Evolutionary conservation across 2,113 vertebrate genomes (phyloP), one percentile per base, ranked within the genome.

Genomic region (Heptranchias perlo): DNA sequence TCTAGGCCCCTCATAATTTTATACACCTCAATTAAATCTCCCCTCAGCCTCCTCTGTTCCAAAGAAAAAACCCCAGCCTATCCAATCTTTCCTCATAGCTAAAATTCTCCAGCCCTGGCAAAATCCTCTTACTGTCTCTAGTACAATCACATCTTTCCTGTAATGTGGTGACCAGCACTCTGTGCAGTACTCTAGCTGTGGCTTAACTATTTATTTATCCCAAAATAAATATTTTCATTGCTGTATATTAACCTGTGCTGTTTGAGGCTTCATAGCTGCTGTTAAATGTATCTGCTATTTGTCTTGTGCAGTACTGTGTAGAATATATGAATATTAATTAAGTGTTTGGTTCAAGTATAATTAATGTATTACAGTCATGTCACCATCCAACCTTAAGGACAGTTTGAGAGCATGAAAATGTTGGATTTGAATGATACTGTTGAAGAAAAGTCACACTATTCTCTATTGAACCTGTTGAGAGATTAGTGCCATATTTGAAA

Each of bases 221-320:
- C 35, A 93, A 93, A 93, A 93, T 92, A 62, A 92, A 62, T 93
- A 93, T 39, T 93, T 93, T 93, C 28, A 61, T 39, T 39, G 18
- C n/a, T n/a, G n/a, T 62, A 64, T 93, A 93, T 3, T 62, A 93
- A 64, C 18, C 58, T 93, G 58, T 18, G 58, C 21, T 64, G 23
- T 93, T 62, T 93, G 35, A 8, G 18, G 18, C 58, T 39, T 93
- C 14, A 93, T 18, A 93, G 58, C 58, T 93, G 35, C 52, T 91
- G 52, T 39, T 39, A 62, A 39, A 93, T 93, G 35, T 6, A 93
- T 62, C n/a, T 93, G 58, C 58, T 62, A 21, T 93, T 91, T 62
- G 58, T 39, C 18, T 92, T 62, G 54, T 92, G 35, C 35, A 8
- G 6, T 58, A 31, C 52, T 61, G 28, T 91, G 58, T 92, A 61